Percentiles rank a stretch among this genome's conserved stretches.
Conservation (phyloP, 2,797 vertebrate genomes). For the Jordanella pulchra region DNA sequence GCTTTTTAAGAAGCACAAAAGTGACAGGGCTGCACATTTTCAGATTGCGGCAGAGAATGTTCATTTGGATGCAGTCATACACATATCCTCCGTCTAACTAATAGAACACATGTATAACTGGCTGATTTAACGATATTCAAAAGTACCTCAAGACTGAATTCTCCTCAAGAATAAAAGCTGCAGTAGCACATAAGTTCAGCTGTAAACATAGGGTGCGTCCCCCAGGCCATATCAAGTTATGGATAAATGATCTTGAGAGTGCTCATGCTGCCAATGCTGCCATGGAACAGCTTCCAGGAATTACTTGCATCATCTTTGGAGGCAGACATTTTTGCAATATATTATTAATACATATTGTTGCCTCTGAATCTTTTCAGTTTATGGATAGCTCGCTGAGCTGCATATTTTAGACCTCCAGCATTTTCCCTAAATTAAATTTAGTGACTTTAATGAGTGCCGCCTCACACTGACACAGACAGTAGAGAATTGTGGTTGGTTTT, state of each 20-base stretch:
- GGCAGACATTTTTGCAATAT: conserved; percentile 58
- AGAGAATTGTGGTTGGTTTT: conserved; percentile 22
- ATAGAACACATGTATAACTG: conserved; percentile 20
- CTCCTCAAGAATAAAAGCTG: conserved; percentile 41
- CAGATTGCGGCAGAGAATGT: no score
- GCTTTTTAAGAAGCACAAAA: conserved; percentile 18
- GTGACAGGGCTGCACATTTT: conserved; percentile 4
- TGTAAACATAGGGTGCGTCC: conserved; percentile 36
- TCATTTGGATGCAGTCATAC: conserved; percentile 2
- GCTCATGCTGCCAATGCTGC: conserved; percentile 62
- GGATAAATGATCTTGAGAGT: conserved; percentile 70
- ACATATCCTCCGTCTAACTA: conserved; percentile 18
- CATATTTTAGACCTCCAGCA: conserved; percentile 37
- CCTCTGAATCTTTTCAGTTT: conserved; percentile 51
- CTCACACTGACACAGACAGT: not conserved
- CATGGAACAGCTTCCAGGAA: conserved; percentile 64
- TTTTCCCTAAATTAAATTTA: conserved; percentile 36
- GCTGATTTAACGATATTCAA: conserved; percentile 36
- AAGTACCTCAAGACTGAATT: conserved; percentile 31
- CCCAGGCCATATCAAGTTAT: conserved; percentile 59
- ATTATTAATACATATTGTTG: conserved; percentile 70
- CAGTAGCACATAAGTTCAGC: conserved; percentile 30
- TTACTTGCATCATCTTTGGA: conserved; percentile 56
- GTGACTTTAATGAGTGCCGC: conserved; percentile 17
- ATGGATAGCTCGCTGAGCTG: conserved; percentile 17